phyloP scores from a whole-genome alignment of 2,888 invertebrate genomes.

The Drosophila siamana region DNA sequence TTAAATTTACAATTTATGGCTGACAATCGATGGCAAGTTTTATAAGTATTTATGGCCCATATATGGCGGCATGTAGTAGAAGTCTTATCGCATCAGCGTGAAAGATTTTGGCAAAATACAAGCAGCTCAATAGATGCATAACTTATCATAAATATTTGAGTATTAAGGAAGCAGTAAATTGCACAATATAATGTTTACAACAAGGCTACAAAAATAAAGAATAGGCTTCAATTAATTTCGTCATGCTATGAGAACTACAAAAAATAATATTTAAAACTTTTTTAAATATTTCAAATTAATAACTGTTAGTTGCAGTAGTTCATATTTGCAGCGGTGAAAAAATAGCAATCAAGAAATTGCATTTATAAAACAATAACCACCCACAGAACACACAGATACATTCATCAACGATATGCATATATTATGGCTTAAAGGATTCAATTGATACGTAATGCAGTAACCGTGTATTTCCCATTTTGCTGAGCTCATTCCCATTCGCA shows the following conservation, averaged over 20 bases:
- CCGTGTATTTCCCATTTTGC: constrained; percentile 23
- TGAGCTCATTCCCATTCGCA: constrained; percentile 16
- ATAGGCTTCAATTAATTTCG: too few species aligned
- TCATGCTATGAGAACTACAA: too few species aligned
- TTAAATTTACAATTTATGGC: constrained; percentile 77
- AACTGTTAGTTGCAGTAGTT: too few species aligned
- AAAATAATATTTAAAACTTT: too few species aligned
- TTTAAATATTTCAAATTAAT: too few species aligned
- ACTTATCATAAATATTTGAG: constrained; percentile 12
- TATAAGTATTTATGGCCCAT: constrained; percentile 33
- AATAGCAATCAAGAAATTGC: neutral
- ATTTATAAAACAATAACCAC: constrained; percentile 10
- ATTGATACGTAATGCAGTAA: constrained; percentile 36
- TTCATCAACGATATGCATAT: constrained; percentile 3
- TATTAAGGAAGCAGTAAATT: too few species aligned
- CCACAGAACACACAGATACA: neutral
- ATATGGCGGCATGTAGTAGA: constrained; percentile 1
- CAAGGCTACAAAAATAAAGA: too few species aligned
- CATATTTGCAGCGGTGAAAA: too few species aligned
- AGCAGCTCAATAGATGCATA: constrained; percentile 7
- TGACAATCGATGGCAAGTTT: constrained; percentile 56
- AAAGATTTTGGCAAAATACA: constrained; percentile 19
- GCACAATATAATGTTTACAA: too few species aligned
- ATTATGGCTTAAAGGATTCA: constrained; percentile 19
- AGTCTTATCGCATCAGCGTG: neutral